phyloP scores from a whole-genome alignment of 2,888 invertebrate species.

The Chrysolina oricalcia region DNA sequence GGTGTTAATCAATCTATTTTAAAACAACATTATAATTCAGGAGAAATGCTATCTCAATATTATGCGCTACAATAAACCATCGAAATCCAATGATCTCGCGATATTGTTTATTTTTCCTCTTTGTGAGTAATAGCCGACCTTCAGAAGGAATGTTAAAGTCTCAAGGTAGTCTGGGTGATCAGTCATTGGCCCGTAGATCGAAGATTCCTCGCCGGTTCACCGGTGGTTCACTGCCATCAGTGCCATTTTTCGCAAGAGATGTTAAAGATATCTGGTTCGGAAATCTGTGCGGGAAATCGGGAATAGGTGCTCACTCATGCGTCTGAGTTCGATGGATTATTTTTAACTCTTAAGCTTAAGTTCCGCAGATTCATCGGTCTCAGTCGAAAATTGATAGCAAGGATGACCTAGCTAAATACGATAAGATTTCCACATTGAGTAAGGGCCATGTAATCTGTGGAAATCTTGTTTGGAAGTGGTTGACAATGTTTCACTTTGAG shows the following conservation, averaged over 20 bases:
- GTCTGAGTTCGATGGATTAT: too few relatives aligned
- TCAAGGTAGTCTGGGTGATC: conserved; percentile 18
- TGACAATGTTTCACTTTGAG: too few relatives aligned
- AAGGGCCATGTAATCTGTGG: too few relatives aligned
- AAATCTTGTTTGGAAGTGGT: too few relatives aligned
- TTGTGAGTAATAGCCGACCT: not conserved
- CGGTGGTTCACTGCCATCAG: not conserved
- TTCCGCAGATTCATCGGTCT: too few relatives aligned
- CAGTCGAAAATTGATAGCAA: too few relatives aligned
- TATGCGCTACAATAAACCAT: not conserved
- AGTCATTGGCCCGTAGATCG: conserved; percentile 7
- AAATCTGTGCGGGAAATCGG: not conserved
- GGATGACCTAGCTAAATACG: too few relatives aligned
- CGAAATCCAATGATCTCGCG: not conserved
- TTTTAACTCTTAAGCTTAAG: too few relatives aligned
- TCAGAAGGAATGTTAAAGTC: conserved; percentile 9
- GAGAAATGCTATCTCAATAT: not conserved
- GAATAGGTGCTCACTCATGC: not conserved
- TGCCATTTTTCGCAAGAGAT: not conserved
- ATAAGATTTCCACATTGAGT: too few relatives aligned
- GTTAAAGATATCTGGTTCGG: not conserved
- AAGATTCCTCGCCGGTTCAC: not conserved
- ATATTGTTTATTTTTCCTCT: conserved; percentile 1
- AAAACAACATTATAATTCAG: too few relatives aligned
- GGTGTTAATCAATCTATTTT: too few relatives aligned